These are phyloP conservation scores for Pocillopora grandis DNA, from an alignment of 92 coral and sea anemone genomes.

Conservation along the genomic window DNA sequence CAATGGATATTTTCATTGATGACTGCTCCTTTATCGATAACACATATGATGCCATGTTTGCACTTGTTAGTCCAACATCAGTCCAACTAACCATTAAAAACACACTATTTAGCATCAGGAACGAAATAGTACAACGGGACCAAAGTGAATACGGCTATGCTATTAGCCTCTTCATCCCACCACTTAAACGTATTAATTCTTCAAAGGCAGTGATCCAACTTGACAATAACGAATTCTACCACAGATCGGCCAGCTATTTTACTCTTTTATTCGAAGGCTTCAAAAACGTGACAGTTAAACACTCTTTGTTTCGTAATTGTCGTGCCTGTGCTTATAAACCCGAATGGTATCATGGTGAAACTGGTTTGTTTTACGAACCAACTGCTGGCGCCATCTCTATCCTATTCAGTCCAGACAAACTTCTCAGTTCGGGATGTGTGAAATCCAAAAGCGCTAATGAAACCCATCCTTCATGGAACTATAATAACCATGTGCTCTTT, in stretches of 20 bases:
- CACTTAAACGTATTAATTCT: neutral
- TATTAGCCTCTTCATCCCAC: neutral
- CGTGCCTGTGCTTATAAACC: neutral
- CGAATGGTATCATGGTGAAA: neutral
- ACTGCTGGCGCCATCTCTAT: slow-evolving; percentile 27
- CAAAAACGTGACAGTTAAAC: neutral
- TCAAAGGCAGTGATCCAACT: slow-evolving; percentile 13
- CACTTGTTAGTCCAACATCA: slow-evolving; percentile 2
- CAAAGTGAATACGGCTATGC: neutral
- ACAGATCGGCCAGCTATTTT: slow-evolving; percentile 12
- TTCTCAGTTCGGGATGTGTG: too few relatives aligned
- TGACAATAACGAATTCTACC: slow-evolving; percentile 28
- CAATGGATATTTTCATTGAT: neutral
- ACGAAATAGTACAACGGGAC: neutral
- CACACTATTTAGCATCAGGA: slow-evolving; percentile 2
- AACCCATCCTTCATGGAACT: too few relatives aligned
- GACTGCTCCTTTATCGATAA: slow-evolving; percentile 25
- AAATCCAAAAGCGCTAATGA: too few relatives aligned
- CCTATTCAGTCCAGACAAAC: neutral
- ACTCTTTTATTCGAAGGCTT: neutral
- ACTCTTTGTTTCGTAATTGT: slow-evolving; percentile 14
- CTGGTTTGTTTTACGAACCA: neutral
- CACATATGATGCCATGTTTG: neutral
- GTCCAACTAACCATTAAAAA: slow-evolving; percentile 13
- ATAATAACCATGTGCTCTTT: too few relatives aligned